A percentile compares a stretch with the other conserved stretches of the same genome.
Evolutionary conservation across 1,140 invertebrate genomes (phyloP).

Genomic region (Saccostrea cuccullata): DNA sequence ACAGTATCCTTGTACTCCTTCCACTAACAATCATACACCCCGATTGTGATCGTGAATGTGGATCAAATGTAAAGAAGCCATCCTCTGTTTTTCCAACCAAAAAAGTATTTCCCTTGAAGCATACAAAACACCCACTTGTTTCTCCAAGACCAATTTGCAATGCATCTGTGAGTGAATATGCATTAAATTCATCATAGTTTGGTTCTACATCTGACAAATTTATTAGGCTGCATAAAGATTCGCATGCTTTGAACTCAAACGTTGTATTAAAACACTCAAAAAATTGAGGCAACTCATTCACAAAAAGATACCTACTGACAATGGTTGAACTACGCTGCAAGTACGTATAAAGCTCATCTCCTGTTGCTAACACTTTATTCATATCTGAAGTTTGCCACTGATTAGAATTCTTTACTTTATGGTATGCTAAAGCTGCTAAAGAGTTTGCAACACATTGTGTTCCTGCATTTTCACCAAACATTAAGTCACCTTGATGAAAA

Average conservation of each 20-base stretch:
- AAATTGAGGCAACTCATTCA: neutral
- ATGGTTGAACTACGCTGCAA: neutral
- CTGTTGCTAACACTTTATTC: constrained; percentile 34
- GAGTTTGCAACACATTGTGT: constrained; percentile 48
- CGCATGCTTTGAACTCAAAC: neutral
- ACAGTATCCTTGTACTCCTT: constrained; percentile 5
- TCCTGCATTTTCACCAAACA: constrained; percentile 39
- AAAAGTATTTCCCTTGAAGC: neutral
- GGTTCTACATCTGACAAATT: neutral
- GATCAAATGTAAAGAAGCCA: constrained; percentile 21
- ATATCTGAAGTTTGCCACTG: constrained; percentile 3
- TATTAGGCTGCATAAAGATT: constrained; percentile 20
- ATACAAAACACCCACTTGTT: neutral
- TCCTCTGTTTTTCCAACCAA: neutral
- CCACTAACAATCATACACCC: neutral
- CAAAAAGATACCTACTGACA: neutral
- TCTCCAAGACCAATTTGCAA: neutral
- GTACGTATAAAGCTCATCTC: constrained; percentile 39
- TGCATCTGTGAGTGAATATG: neutral
- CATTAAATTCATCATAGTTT: constrained; percentile 16
- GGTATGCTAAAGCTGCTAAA: constrained; percentile 15
- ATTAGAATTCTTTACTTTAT: constrained; percentile 14
- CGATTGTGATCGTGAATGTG: neutral
- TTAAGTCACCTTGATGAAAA: constrained; percentile 38
- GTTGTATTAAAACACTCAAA: neutral